phyloP scores from a whole-genome alignment of 2,888 invertebrate genomes.

The Pandemis heparana region DNA sequence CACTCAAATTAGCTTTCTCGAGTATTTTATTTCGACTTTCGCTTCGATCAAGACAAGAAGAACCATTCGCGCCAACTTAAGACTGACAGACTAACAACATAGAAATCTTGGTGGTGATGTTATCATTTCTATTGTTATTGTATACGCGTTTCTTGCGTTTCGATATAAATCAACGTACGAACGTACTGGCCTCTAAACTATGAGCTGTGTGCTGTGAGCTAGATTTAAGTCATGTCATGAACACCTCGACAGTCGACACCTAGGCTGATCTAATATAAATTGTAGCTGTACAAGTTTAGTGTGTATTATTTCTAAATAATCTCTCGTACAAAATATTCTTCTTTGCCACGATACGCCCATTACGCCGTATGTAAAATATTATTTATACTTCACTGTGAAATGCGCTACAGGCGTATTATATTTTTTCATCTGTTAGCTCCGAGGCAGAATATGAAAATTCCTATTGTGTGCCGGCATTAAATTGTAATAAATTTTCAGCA shows the following conservation, averaged over 20 bases:
- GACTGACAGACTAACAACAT: slow-evolving; percentile 12
- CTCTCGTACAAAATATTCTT: neutral
- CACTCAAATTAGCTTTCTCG: neutral
- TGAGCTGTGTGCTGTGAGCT: slow-evolving; percentile 13
- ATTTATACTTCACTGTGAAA: slow-evolving; percentile 30
- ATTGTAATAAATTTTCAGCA: slow-evolving; percentile 22
- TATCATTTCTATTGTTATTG: slow-evolving; percentile 42
- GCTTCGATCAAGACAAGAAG: neutral
- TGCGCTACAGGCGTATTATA: slow-evolving; percentile 15
- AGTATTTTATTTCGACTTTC: neutral
- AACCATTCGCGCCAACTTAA: slow-evolving; percentile 15
- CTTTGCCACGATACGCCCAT: neutral
- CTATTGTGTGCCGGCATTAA: slow-evolving; percentile 16
- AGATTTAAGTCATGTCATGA: slow-evolving; percentile 13
- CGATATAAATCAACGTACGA: slow-evolving; percentile 32
- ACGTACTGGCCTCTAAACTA: slow-evolving; percentile 14
- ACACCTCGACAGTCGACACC: neutral
- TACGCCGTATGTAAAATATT: slow-evolving; percentile 17
- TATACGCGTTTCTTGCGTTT: slow-evolving; percentile 35
- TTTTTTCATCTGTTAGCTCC: slow-evolving; percentile 31
- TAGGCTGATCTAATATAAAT: slow-evolving; percentile 2
- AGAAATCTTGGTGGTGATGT: slow-evolving; percentile 39
- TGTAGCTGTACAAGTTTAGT: neutral
- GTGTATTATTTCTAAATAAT: neutral
- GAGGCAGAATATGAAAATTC: slow-evolving; percentile 30